Base-by-base conservation (phyloP, 2,113 vertebrate species). In the Phrynocephalus versicolor region DNA sequence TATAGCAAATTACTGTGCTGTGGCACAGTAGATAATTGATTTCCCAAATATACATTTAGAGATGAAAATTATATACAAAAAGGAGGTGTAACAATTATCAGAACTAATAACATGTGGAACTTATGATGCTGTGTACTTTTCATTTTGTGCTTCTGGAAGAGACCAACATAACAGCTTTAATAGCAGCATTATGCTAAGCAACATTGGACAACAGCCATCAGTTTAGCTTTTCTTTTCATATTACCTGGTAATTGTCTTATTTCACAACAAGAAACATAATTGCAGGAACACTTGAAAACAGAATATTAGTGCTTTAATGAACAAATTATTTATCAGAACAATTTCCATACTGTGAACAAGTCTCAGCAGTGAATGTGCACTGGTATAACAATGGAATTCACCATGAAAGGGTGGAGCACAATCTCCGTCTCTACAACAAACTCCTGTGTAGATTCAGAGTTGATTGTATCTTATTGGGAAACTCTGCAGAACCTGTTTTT, bases 1-100 rank as follows among this genome's bases (percentile, higher is more conserved):
- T 84, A 93, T 78, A 84, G 90, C 86, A 95, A 95, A 96, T 94
- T 87, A 91, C 74, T 84, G 85, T 94, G 88, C 76, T 78, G 45
- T 82, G 89, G 85, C 89, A 84, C 90, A 86, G 77, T 45, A 94
- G 88, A 93, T 91, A 94, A 94, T 92, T 89, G 79, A 90, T 92
- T 84, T 60, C 85, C 86, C 85, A n/a, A 39, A 87, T 84, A 85
- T 81, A 39, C 84, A 88, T 45, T 85, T 92, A 83, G 84, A 87
- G 82, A 89, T 90, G 88, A 87, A 91, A 95, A 95, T 85, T 88
- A 85, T 39, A 88, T 88, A 86, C 76, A 58, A 27, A 81, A 88
- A 90, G 93, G 21, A 18, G 91, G 69, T 60, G 90, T 90, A 91
- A 86, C 89, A 93, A 92, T 93, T 92, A 92, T 88, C 79, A 75